phyloP scores from a whole-genome alignment of 1,140 invertebrate genomes.

The Ephestia elutella region DNA sequence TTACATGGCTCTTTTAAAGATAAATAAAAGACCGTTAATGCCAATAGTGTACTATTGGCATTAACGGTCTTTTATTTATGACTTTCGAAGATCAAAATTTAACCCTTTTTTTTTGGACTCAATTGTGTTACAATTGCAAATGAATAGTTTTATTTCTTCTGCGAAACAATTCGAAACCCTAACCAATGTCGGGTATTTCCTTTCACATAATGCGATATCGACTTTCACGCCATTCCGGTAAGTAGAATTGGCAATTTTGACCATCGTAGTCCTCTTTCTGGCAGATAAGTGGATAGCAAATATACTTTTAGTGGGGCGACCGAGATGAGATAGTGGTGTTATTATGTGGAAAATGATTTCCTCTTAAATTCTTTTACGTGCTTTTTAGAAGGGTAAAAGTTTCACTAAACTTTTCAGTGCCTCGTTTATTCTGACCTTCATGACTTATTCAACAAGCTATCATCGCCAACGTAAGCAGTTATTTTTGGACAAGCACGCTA shows the following conservation, averaged over 20 bases:
- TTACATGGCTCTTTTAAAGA: too few relatives aligned
- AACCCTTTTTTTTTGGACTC: too few relatives aligned
- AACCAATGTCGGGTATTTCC: neutral
- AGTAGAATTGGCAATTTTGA: constrained; percentile 4
- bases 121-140: neutral
- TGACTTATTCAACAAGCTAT: neutral
- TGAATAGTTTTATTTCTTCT: neutral
- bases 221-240: constrained; percentile 3
- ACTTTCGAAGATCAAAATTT: too few relatives aligned
- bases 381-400: too few relatives aligned
- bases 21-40: too few relatives aligned
- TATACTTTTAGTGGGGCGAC: neutral
- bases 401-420: neutral
- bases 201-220: constrained; percentile 5
- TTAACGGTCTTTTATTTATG: too few relatives aligned
- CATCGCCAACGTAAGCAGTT: neutral
- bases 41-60: too few relatives aligned
- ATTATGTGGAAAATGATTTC: neutral
- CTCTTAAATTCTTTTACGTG: neutral
- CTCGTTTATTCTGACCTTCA: neutral
- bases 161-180: neutral
- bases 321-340: neutral
- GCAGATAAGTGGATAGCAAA: constrained; percentile 1
- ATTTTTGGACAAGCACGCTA: neutral
- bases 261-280: neutral